Evolutionary conservation across 2,113 vertebrate species (phyloP).

Genomic region (Macrotis lagotis): DNA sequence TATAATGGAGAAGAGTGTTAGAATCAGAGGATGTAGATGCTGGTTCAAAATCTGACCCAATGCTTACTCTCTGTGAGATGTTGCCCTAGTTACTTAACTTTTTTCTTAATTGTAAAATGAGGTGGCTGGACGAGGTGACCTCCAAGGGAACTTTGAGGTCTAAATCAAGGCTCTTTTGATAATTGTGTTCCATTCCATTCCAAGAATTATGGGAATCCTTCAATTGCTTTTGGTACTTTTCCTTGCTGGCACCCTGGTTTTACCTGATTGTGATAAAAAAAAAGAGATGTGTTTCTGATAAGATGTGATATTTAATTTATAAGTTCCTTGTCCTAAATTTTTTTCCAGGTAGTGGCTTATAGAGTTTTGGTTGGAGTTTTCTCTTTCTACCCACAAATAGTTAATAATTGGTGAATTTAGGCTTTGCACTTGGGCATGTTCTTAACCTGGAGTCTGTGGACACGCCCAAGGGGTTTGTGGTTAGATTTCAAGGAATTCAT

Average conservation of each 20-base stretch:
- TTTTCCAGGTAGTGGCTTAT: not conserved
- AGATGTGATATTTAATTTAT: not conserved
- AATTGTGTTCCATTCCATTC: not conserved
- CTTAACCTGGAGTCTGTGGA: not conserved
- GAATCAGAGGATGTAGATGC: not conserved
- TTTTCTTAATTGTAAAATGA: not conserved
- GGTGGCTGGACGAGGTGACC: not conserved
- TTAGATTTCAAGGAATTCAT: not conserved
- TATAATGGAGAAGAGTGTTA: conserved; percentile 9
- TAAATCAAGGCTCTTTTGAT: not conserved
- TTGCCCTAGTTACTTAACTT: not conserved
- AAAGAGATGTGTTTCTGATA: not conserved
- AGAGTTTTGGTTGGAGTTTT: not conserved
- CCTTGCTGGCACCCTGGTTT: not conserved
- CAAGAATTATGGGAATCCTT: not conserved
- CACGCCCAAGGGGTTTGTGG: not conserved
- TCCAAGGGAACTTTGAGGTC: not conserved
- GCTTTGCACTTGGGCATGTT: not conserved
- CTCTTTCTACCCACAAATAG: not conserved
- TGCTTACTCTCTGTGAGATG: not conserved
- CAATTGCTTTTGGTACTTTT: not conserved
- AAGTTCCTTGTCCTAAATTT: not conserved
- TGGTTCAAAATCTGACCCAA: not conserved
- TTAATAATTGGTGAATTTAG: not conserved
- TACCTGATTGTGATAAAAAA: not conserved